These are phyloP conservation scores for Liasis olivaceus DNA, from an alignment of 2,797 vertebrate species.

Conservation along the genomic window DNA sequence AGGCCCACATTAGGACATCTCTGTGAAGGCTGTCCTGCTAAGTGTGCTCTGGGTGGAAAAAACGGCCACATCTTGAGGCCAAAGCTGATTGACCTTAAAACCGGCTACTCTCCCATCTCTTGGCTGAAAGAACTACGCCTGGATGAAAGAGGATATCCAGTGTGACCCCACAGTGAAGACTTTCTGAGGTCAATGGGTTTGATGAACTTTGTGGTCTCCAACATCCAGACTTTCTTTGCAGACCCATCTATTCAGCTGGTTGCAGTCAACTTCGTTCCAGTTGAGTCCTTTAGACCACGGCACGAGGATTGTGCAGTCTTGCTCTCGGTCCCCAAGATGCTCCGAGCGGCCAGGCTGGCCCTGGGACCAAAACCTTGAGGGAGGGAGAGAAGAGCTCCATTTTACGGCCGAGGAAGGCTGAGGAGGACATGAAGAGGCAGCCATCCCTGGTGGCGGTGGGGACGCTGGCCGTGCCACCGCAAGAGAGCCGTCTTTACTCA, in stretches of 20 bases:
- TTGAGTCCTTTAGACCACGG: background rate
- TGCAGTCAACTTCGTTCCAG: background rate
- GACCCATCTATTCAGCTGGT: background rate
- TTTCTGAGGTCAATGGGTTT: background rate
- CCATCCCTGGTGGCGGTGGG: too few relatives aligned
- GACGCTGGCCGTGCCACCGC: background rate
- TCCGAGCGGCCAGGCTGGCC: rapidly evolving
- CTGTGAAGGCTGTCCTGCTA: background rate
- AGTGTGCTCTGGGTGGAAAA: background rate
- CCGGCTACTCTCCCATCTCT: background rate
- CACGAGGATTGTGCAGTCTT: background rate
- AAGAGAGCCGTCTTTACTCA: background rate
- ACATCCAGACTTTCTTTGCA: background rate
- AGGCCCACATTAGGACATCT: background rate
- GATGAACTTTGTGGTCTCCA: background rate
- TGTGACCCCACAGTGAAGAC: background rate
- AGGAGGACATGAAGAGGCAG: background rate
- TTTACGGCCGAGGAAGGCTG: background rate
- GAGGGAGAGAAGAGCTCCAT: background rate
- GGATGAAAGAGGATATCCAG: background rate
- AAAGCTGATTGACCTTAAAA: too few relatives aligned
- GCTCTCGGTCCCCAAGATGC: too few relatives aligned
- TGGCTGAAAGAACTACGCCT: rapidly evolving
- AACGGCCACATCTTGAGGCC: background rate
- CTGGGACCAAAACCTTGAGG: background rate